Conservation (phyloP, 2,113 vertebrate species). For the Heterochromis multidens region DNA sequence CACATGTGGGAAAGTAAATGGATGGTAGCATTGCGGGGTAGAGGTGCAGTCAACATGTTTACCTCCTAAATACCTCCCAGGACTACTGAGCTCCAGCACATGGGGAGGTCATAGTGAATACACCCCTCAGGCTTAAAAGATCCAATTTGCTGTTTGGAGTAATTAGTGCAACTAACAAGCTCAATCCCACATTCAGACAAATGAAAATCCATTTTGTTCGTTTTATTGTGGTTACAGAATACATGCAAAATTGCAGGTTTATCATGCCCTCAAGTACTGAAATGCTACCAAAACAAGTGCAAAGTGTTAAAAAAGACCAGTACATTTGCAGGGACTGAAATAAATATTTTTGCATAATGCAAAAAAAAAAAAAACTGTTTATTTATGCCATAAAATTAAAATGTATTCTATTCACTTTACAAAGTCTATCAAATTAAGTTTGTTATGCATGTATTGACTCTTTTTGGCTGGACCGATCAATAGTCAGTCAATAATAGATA, state of each 20-base stretch:
- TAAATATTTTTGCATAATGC: not conserved
- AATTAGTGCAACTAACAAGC: conserved; percentile 69
- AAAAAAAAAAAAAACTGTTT: no score
- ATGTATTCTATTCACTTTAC: conserved; percentile 7
- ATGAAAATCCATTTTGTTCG: conserved; percentile 4
- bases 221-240: not conserved
- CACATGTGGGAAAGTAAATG: conserved; percentile 70
- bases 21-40: conserved; percentile 25
- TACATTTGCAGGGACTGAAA: not conserved
- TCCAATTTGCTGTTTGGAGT: conserved; percentile 62
- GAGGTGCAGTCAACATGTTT: conserved; percentile 72
- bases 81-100: conserved; percentile 61
- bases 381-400: not conserved
- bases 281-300: not conserved
- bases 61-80: conserved; percentile 68
- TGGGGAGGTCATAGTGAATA: conserved; percentile 59
- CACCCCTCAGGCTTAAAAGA: conserved; percentile 52
- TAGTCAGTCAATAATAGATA: conserved; percentile 58
- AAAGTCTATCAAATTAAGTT: conserved; percentile 44
- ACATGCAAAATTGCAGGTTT: not conserved
- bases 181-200: conserved; percentile 40
- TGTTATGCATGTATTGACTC: conserved; percentile 16
- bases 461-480: conserved; percentile 29
- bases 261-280: not conserved
- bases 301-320: not conserved